These are phyloP conservation scores for Holothuria leucospilota DNA, from an alignment of 53 echinoderm and acorn worm genomes.

Conservation along the genomic window DNA sequence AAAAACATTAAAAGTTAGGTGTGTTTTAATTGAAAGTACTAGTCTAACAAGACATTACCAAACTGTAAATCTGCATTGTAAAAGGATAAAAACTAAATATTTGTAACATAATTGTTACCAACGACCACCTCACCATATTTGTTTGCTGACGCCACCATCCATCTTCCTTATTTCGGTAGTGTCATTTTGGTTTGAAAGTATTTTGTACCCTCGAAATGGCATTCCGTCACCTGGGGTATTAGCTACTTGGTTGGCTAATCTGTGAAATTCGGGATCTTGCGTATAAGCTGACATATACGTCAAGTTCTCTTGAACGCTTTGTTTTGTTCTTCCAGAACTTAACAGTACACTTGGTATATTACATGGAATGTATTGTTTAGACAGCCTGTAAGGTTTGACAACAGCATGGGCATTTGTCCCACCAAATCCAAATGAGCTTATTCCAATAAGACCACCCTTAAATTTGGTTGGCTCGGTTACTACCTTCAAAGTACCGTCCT, in stretches of 20 bases:
- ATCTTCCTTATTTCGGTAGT: no score
- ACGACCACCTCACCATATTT: no score
- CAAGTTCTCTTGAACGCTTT: constrained; percentile 59
- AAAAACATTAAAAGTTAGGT: no score
- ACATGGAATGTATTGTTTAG: no score
- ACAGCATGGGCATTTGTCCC: no score
- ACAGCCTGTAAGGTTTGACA: no score
- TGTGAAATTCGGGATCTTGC: not conserved
- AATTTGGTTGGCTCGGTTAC: constrained; percentile 72
- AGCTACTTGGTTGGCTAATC: constrained; percentile 7
- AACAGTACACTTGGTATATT: constrained; percentile 54
- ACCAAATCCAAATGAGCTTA: constrained; percentile 21
- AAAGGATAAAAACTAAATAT: no score
- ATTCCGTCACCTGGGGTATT: constrained; percentile 64
- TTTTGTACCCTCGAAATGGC: constrained; percentile 68
- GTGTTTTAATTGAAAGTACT: no score
- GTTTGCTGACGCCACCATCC: no score
- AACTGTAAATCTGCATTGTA: no score
- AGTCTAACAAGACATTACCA: no score
- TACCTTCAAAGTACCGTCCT: constrained; percentile 33
- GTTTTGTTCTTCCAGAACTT: constrained; percentile 70
- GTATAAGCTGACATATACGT: constrained; percentile 47
- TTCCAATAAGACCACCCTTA: constrained; percentile 69
- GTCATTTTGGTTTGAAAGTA: not conserved
- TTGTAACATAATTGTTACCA: no score